These are phyloP conservation scores for Toxotes lorentzi DNA, from an alignment of 2,797 vertebrate genomes.

Conservation along the genomic window DNA sequence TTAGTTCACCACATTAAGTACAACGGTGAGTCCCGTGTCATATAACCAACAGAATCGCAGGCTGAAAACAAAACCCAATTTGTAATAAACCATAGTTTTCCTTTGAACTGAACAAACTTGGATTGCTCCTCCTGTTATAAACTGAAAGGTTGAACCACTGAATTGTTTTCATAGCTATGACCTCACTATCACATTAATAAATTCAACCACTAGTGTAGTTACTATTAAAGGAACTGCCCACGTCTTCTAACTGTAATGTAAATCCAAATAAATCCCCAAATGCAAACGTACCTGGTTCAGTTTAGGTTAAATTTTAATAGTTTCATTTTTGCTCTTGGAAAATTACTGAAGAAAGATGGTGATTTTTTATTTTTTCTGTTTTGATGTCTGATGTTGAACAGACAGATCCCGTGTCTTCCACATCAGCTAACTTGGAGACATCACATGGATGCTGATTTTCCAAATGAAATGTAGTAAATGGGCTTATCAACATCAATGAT, in stretches of 20 bases:
- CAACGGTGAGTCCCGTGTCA: not conserved
- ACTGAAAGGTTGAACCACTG: not conserved
- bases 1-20: not conserved
- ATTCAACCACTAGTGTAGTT: not conserved
- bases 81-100: not conserved
- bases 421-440: not conserved
- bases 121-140: not conserved
- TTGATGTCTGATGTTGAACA: no score
- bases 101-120: not conserved
- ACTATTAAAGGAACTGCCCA: not conserved
- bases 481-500: slow-evolving; percentile 1
- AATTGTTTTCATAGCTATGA: no score
- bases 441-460: not conserved
- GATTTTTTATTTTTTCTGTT: no score
- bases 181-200: not conserved
- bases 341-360: not conserved
- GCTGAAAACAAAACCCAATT: not conserved
- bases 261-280: not conserved
- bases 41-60: not conserved
- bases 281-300: not conserved
- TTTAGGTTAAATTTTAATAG: not conserved
- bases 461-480: not conserved
- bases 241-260: not conserved
- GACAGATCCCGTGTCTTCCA: not conserved
- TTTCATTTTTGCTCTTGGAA: not conserved